Evolutionary conservation across 2,113 vertebrate species (phyloP).

Genomic region (Microtus ochrogaster): DNA sequence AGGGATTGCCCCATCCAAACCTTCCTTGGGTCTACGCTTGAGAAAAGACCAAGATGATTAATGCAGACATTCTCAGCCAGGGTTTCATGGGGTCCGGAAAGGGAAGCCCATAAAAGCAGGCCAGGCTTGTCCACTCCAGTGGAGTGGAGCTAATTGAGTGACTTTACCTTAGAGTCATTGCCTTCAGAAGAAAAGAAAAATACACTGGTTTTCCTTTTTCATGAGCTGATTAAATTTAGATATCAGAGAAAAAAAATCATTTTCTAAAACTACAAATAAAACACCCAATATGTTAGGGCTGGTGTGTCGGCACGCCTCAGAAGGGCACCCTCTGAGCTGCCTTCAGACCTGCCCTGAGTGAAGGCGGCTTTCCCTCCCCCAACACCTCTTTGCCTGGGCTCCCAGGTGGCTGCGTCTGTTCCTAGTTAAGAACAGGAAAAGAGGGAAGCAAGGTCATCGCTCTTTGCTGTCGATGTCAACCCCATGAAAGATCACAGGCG

Average conservation of each 20-base stretch:
- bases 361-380: conserved; percentile 25
- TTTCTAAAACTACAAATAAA: not conserved
- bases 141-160: not conserved
- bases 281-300: not conserved
- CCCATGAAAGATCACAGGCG: conserved; percentile 86
- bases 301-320: conserved; percentile 73
- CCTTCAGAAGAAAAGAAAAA: not conserved
- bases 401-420: conserved; percentile 81
- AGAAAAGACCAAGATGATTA: not conserved
- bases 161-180: not conserved
- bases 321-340: conserved; percentile 50
- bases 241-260: not conserved
- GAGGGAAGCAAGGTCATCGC: conserved; percentile 80
- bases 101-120: not conserved
- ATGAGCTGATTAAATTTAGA: not conserved
- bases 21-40: not conserved
- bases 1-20: rapidly evolving
- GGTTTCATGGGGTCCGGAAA: not conserved
- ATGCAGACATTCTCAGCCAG: not conserved
- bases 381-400: conserved; percentile 50
- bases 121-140: not conserved
- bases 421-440: conserved; percentile 88
- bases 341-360: conserved; percentile 35
- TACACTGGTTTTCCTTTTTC: not conserved
- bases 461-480: conserved; percentile 85